phyloP scores from a whole-genome alignment of 2,888 invertebrate species.

The Ecliptopera silaceata region DNA sequence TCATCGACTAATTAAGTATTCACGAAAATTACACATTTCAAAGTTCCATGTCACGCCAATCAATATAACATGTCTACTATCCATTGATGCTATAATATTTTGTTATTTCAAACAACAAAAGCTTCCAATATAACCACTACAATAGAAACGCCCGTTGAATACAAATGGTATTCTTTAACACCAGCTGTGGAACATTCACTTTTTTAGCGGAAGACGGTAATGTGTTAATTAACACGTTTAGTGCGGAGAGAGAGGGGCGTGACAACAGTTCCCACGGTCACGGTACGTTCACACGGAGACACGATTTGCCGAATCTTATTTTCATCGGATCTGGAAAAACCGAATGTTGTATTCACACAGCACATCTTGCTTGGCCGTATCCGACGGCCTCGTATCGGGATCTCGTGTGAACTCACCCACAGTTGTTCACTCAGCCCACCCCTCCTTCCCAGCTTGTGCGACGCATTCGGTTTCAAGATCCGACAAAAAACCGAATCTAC shows the following conservation, averaged over 20 bases:
- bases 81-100: not conserved
- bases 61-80: conserved; percentile 1
- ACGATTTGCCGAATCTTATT: too few relatives aligned
- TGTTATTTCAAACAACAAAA: conserved; percentile 10
- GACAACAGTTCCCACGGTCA: conserved; percentile 37
- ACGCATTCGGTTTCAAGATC: too few relatives aligned
- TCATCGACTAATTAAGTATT: conserved; percentile 5
- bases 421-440: too few relatives aligned
- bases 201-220: conserved; percentile 34
- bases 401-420: too few relatives aligned
- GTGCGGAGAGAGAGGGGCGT: conserved; percentile 29
- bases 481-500: too few relatives aligned
- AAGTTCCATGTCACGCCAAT: conserved; percentile 1
- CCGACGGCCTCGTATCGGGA: too few relatives aligned
- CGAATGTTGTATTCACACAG: too few relatives aligned
- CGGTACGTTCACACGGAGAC: too few relatives aligned
- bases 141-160: conserved; percentile 17
- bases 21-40: conserved; percentile 7
- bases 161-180: conserved; percentile 13
- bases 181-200: conserved; percentile 27
- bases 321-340: too few relatives aligned
- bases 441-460: too few relatives aligned
- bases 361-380: too few relatives aligned
- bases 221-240: conserved; percentile 29
- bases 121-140: conserved; percentile 13